Conservation (phyloP, 2,797 vertebrate species). For the Phataginus tricuspis region DNA sequence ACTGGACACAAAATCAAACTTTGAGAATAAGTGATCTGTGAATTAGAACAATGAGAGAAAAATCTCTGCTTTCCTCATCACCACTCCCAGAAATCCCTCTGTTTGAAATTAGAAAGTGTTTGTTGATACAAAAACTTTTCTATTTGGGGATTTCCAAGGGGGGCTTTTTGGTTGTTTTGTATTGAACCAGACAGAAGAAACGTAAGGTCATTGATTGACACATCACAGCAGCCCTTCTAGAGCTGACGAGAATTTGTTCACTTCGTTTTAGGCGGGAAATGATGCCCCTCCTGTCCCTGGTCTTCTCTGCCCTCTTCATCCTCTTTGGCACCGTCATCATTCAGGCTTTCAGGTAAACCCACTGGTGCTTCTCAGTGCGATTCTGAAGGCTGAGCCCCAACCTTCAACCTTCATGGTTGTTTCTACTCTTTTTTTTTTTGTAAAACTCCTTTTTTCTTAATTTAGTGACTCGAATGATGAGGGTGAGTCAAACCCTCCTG, state of each 20-base stretch:
- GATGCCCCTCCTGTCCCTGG: conserved; percentile 97
- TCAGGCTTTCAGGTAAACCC: conserved; percentile 95
- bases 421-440: background rate
- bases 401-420: rapidly evolving
- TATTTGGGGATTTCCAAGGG: background rate
- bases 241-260: background rate
- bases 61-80: background rate
- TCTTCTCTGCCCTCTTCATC: conserved; percentile 98
- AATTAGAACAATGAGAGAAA: background rate
- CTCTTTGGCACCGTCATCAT: conserved; percentile 97
- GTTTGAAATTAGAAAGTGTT: background rate
- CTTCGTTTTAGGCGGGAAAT: conserved; percentile 93
- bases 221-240: rapidly evolving
- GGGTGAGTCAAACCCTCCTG: conserved; percentile 88
- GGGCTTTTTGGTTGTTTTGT: background rate
- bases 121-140: background rate
- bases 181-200: background rate
- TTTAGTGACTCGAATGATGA: conserved; percentile 94
- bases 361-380: rapidly evolving
- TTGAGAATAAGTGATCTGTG: background rate
- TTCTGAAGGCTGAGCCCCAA: background rate
- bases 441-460: conserved; percentile 18
- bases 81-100: background rate
- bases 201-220: rapidly evolving
- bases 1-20: background rate